Base-by-base conservation (phyloP, 2,888 invertebrate species). In the Pyralis farinalis region DNA sequence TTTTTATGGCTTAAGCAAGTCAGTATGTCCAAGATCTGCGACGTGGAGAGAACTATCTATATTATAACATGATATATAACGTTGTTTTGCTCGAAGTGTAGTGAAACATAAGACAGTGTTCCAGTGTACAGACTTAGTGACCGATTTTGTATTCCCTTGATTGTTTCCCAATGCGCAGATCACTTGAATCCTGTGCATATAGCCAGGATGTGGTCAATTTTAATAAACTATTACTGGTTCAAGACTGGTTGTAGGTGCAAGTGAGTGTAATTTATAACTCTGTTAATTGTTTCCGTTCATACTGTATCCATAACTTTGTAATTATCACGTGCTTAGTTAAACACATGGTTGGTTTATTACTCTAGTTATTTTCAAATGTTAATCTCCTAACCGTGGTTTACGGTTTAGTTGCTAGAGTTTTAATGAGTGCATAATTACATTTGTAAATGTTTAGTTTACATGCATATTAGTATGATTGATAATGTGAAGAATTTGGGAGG, bases 191-290 rank as follows among this genome's bases (percentile, higher is more conserved):
- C 7, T 7, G 25, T 25, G 25, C 7, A 46, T 8, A 49, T 43
- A 34, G 37, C 22, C 53, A 56, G 56, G 63, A 64, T 62, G 54
- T 37, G 48, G 55, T 51, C 44, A 42, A 53, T 55, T 55, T 46
- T 43, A 35, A 37, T 42, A 36, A 28, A 20, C 35, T 31, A 31
- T 32, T 42, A 41, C 31, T 35, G 33, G 32, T 45, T 25, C 40
- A 34, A 12, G 8, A 33, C 33, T 8, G 20, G 16, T 28, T 25
- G 20, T 9, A 20, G 42, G 41, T 42, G 42, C 40, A 47, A 25
- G 48, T 46, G 44, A 42, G 30, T 37, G 10, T 41, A 36, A 41
- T 44, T 50, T 48, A 44, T 51, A 49, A 47, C 44, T 51, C 22
- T 7, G 34, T 27, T 31, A 38, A 42, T 38, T 32, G 32, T 38